These are phyloP conservation scores for Hydrolagus affinis DNA, from an alignment of 2,113 vertebrate genomes.

Conservation along the genomic window DNA sequence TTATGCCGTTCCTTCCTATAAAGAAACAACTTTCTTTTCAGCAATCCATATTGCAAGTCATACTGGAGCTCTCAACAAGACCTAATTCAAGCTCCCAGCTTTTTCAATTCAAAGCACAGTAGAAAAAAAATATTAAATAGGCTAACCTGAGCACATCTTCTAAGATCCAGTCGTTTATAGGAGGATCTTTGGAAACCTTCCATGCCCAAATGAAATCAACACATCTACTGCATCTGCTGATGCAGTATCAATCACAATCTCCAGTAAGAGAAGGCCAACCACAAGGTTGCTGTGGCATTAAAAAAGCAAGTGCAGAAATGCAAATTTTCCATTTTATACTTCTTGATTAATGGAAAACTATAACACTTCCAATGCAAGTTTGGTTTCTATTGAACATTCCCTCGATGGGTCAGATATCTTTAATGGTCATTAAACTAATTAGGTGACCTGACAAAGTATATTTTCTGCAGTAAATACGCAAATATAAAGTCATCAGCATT, in stretches of 20 bases:
- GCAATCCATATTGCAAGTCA: background rate
- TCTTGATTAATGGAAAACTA: too few relatives aligned
- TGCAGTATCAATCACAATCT: background rate
- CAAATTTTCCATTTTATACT: background rate
- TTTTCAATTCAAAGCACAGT: background rate
- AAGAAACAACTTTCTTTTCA: background rate
- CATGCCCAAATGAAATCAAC: constrained; percentile 14
- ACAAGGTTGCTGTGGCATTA: background rate
- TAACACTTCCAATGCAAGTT: background rate
- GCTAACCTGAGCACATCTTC: background rate
- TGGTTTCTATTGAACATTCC: background rate
- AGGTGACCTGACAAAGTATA: background rate
- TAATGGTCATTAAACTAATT: background rate
- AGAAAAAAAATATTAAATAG: background rate
- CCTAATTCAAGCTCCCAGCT: background rate
- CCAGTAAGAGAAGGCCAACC: background rate
- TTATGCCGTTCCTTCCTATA: background rate
- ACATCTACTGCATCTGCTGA: constrained; percentile 9
- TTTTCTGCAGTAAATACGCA: background rate
- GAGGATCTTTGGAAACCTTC: constrained; percentile 10
- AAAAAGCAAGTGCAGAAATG: background rate
- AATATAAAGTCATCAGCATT: background rate
- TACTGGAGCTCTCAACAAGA: background rate
- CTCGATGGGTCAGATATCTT: background rate
- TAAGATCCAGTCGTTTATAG: background rate